Percentiles rank a stretch among this genome's conserved stretches.
These are phyloP conservation scores for Agapornis canus DNA, from an alignment of 2,797 vertebrate species.

Conservation along the genomic window DNA sequence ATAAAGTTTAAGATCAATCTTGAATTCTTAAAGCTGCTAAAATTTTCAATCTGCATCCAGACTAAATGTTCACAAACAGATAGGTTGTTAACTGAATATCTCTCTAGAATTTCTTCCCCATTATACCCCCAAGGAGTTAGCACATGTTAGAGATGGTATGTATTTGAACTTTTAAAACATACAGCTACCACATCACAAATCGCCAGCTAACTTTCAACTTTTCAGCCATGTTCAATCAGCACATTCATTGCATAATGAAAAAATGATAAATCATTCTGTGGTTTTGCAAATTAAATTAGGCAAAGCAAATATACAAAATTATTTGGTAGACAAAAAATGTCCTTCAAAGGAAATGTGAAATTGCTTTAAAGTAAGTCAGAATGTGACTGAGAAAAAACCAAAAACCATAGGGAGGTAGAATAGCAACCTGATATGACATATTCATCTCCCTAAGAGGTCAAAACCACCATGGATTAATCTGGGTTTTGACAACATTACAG, in stretches of 20 bases:
- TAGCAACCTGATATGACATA: neutral
- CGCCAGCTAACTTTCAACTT: neutral
- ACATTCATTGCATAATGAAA: neutral
- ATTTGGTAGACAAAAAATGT: neutral
- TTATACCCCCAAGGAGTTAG: accelerated
- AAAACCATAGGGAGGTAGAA: neutral
- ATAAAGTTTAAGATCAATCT: neutral
- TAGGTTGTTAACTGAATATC: neutral
- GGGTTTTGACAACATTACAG: neutral
- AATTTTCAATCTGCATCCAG: neutral
- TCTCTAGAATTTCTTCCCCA: neutral
- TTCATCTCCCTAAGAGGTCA: neutral
- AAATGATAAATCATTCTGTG: neutral
- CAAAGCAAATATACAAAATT: neutral
- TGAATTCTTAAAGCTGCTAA: neutral
- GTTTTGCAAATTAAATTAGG: neutral
- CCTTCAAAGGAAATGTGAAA: neutral
- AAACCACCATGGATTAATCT: neutral
- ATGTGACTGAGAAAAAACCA: neutral
- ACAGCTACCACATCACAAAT: neutral
- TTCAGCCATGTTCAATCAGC: neutral
- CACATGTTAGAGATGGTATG: neutral
- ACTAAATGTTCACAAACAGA: neutral
- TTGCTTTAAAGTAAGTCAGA: neutral
- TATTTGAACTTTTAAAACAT: neutral